These are phyloP conservation scores for Nannoperca australis DNA, from an alignment of 2,797 vertebrate genomes.

Conservation along the genomic window DNA sequence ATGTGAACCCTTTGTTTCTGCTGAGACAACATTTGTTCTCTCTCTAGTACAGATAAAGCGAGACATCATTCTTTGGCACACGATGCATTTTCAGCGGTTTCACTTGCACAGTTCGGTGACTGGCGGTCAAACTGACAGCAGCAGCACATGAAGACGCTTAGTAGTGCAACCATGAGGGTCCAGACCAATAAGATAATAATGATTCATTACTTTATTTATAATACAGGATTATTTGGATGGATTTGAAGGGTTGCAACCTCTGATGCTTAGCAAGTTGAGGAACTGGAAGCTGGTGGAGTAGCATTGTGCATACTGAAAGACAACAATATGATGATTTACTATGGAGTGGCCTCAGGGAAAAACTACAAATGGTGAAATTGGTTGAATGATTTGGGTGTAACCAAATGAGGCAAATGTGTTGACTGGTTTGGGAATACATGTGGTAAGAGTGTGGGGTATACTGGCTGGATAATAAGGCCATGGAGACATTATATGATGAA, in stretches of 20 bases:
- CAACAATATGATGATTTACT: not conserved
- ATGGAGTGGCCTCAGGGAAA: not conserved
- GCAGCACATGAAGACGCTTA: slow-evolving; percentile 16
- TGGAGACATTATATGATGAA: not conserved
- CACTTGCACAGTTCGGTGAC: slow-evolving; percentile 25
- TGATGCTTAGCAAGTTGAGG: not conserved
- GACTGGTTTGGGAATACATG: not conserved
- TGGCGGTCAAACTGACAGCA: slow-evolving; percentile 23
- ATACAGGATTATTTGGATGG: not conserved
- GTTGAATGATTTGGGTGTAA: slow-evolving; percentile 6
- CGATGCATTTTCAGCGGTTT: slow-evolving; percentile 26
- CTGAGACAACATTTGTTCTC: slow-evolving; percentile 48
- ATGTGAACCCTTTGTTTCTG: slow-evolving; percentile 35
- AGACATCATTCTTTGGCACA: slow-evolving; percentile 19
- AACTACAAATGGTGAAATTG: not conserved
- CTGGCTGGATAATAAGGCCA: not conserved
- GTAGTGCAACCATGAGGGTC: not conserved
- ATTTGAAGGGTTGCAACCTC: not conserved
- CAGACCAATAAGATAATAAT: not conserved
- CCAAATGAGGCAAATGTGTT: not conserved
- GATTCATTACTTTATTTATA: not conserved
- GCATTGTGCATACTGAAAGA: not conserved
- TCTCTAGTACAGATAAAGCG: slow-evolving; percentile 6
- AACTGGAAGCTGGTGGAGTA: not conserved
- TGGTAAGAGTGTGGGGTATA: no score